Evolutionary conservation across 2,888 invertebrate genomes (phyloP), one percentile per base, ranked within the genome.

Genomic region (Dysmachus trigonus): DNA sequence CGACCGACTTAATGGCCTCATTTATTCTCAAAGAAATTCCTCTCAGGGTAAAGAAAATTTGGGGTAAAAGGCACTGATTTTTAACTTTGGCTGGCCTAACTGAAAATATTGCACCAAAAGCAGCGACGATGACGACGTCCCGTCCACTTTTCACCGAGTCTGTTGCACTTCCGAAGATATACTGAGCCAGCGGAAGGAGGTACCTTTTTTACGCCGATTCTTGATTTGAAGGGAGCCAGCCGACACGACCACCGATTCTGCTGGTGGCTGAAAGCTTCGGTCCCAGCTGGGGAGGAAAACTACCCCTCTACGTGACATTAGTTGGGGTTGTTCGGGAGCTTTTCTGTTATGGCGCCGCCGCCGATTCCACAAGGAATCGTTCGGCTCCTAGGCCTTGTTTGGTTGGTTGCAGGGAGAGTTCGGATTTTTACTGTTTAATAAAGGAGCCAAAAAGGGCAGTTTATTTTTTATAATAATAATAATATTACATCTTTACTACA

Each of bases 141-240:
- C 62, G 27, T 27, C 18, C 47, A 47, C 41, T 77, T 51, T 31
- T 10, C 47, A 31, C 13, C 77, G 15, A 47, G 27, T 77, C 38
- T 77, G 77, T 77, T 77, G 77, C 77, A 77, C 77, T 51, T 77
- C 77, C 77, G 77, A 77, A 77, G 47, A 22, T 10, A 77, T 27
- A 77, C 77, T 77, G 77, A 77, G 77, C 77, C n/a, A 33, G 33
- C 73, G 77, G 77, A 77, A 77, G 47, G 77, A 77, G 22, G 2
- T 27, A 30, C n/a, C 77, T 74, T 41, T 47, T 77, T 47, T 47
- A 77, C 47, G 77, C 30, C 76, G 33, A 41, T n/a, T n/a, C n/a
- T 35, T 22, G 31, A 35, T 10, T 18, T 18, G 18, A 51, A 51
- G 62, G 62, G 62, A 22, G 62, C 62, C 62, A 41, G 38, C 38